Conservation (phyloP, 2,113 vertebrate species). For the Psophia crepitans region DNA sequence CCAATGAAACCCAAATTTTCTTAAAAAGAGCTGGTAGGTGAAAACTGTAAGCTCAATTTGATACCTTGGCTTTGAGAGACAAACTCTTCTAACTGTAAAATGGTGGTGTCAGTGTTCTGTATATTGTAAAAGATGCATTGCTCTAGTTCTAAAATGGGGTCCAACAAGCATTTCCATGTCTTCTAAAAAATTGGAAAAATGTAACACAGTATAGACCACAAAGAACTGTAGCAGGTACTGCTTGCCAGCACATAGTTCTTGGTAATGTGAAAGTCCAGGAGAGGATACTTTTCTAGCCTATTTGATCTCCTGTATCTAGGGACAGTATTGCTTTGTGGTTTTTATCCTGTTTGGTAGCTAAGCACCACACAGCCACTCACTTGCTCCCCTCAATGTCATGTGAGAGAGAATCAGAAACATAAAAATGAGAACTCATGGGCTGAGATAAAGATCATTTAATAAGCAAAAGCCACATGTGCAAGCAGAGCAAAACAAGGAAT, state of each 20-base stretch:
- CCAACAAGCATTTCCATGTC: not conserved
- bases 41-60: not conserved
- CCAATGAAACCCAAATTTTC: fast-evolving
- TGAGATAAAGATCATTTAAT: no score
- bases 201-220: not conserved
- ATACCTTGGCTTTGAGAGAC: not conserved
- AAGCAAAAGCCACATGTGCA: no score
- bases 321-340: not conserved
- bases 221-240: not conserved
- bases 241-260: not conserved
- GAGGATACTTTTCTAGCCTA: not conserved
- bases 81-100: not conserved
- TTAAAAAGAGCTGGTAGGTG: not conserved
- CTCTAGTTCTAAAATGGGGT: not conserved
- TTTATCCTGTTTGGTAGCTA: no score
- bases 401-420: no score
- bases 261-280: not conserved
- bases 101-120: not conserved
- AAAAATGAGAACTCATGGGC: no score
- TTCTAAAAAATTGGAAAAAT: not conserved
- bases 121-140: not conserved
- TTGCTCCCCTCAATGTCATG: no score
- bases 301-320: not conserved
- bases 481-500: no score
- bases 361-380: no score